Conservation (phyloP, 2,797 vertebrate species). For the Mycteria americana region DNA sequence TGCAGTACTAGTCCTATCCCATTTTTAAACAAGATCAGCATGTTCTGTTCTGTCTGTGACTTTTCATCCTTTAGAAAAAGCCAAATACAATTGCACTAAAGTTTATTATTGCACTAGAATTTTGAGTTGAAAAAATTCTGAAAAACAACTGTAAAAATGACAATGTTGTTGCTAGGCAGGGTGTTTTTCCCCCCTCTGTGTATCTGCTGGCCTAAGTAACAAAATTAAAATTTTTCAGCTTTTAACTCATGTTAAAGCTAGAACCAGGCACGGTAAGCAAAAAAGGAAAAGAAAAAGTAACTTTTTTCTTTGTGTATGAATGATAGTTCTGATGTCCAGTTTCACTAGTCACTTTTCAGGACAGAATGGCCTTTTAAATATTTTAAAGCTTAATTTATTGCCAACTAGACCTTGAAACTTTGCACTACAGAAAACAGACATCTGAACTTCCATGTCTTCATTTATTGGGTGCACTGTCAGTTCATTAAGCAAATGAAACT, state of each 20-base stretch:
- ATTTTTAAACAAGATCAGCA: neutral
- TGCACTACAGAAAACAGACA: neutral
- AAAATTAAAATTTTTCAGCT: neutral
- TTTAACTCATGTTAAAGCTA: neutral
- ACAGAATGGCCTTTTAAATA: neutral
- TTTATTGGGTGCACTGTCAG: neutral
- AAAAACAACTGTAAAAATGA: neutral
- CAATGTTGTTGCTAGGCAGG: neutral
- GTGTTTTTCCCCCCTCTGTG: neutral
- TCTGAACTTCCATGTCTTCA: neutral
- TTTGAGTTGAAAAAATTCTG: neutral
- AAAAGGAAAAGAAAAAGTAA: neutral
- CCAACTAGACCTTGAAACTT: neutral
- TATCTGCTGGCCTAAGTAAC: neutral
- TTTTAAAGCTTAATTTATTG: neutral
- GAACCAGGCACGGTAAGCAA: neutral
- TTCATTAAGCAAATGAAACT: neutral
- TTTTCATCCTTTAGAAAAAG: neutral
- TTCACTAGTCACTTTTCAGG: neutral
- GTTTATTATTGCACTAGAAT: neutral
- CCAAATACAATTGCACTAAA: neutral
- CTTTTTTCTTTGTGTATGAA: neutral
- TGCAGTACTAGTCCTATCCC: neutral
- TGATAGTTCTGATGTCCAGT: neutral
- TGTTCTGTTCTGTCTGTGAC: neutral